Evolutionary conservation across 1,140 invertebrate genomes (phyloP).

Genomic region (Drosophila parvula): DNA sequence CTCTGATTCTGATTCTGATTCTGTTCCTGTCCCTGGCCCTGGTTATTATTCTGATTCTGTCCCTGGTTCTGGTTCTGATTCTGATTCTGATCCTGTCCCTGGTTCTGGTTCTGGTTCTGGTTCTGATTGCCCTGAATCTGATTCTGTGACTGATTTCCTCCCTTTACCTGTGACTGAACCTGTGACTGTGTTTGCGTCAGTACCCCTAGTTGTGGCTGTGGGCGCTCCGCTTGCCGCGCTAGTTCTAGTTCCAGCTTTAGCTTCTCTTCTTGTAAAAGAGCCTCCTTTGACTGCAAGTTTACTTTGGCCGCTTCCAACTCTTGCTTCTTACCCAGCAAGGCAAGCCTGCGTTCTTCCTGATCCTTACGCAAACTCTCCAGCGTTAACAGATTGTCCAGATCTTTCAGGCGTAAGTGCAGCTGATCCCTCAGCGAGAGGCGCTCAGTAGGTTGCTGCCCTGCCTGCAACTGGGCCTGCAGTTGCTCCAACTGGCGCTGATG

Average conservation of each 20-base stretch:
- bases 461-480: neutral
- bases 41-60: too few species aligned
- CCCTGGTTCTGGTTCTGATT: too few species aligned
- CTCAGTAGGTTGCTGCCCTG: neutral
- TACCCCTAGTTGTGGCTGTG: too few species aligned
- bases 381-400: neutral
- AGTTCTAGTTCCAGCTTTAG: neutral
- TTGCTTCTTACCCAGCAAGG: neutral
- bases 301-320: neutral
- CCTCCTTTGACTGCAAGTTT: neutral
- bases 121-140: too few species aligned
- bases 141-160: too few species aligned
- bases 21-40: too few species aligned
- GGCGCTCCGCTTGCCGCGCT: neutral
- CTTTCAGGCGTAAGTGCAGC: neutral
- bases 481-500: neutral
- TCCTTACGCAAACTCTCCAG: neutral
- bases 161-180: too few species aligned
- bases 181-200: too few species aligned
- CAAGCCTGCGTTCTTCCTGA: neutral
- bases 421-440: neutral
- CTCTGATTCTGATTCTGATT: too few species aligned
- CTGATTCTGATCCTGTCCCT: too few species aligned
- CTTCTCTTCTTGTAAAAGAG: neutral
- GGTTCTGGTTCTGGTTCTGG: too few species aligned